These are phyloP conservation scores for Coregonus clupeaformis DNA, from an alignment of 2,113 vertebrate species.

Conservation along the genomic window DNA sequence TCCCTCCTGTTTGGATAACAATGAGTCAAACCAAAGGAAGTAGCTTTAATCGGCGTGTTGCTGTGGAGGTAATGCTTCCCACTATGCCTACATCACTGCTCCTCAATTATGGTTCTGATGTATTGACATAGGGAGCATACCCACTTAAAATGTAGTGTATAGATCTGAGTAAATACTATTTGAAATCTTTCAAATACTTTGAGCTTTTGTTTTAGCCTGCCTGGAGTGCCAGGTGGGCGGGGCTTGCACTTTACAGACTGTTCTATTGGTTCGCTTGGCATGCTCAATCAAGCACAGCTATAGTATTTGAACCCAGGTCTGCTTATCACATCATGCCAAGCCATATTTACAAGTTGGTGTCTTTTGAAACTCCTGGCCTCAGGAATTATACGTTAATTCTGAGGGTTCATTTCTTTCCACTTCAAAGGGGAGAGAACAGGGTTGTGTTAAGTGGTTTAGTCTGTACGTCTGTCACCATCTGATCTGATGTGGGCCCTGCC, in stretches of 20 bases:
- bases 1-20: slow-evolving; percentile 21
- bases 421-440: background rate
- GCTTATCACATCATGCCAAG: background rate
- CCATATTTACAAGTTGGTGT: background rate
- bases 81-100: too few relatives aligned
- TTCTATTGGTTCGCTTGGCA: too few relatives aligned
- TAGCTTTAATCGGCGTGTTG: slow-evolving; percentile 17
- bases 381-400: background rate
- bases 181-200: too few relatives aligned
- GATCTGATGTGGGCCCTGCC: background rate
- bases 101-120: too few relatives aligned
- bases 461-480: background rate
- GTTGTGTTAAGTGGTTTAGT: background rate
- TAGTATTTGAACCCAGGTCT: too few relatives aligned
- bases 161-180: too few relatives aligned
- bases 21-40: slow-evolving; percentile 58
- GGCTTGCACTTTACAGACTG: too few relatives aligned
- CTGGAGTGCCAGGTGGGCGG: too few relatives aligned
- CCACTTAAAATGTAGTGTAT: background rate
- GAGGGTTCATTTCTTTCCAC: background rate
- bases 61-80: slow-evolving; percentile 9
- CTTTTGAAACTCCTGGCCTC: background rate
- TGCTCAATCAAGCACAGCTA: too few relatives aligned
- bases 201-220: too few relatives aligned
- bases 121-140: background rate